Conservation (phyloP, 2,888 invertebrate genomes). For the Bombylius major region DNA sequence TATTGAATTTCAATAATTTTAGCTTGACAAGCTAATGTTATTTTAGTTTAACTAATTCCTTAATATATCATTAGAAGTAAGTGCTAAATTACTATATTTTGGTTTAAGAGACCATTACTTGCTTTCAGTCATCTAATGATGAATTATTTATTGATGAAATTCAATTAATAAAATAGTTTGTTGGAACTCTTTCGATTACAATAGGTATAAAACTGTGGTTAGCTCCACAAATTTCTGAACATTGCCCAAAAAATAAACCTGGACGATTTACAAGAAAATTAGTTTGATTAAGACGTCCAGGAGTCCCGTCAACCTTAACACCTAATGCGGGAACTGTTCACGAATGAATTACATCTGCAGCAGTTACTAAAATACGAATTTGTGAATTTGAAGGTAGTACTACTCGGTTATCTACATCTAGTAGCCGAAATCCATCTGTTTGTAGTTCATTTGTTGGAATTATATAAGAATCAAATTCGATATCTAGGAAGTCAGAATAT, state of each 20-base stretch:
- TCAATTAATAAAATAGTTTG: slow-evolving; percentile 46
- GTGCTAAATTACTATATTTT: slow-evolving; percentile 47
- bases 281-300: slow-evolving; percentile 52
- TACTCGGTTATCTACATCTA: slow-evolving; percentile 53
- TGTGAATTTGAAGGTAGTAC: slow-evolving; percentile 45
- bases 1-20: slow-evolving; percentile 47
- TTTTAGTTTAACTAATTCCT: slow-evolving; percentile 40
- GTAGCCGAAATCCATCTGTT: slow-evolving; percentile 40
- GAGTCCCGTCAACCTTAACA: slow-evolving; percentile 51
- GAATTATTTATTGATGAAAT: slow-evolving; percentile 34
- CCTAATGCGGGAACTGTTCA: slow-evolving; percentile 51
- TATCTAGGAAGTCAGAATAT: slow-evolving; percentile 47
- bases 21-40: slow-evolving; percentile 55
- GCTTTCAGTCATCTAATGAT: slow-evolving; percentile 54
- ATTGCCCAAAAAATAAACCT: slow-evolving; percentile 60
- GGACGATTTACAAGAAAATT: slow-evolving; percentile 48
- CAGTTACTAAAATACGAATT: slow-evolving; percentile 50
- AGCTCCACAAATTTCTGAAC: slow-evolving; percentile 69
- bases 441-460: slow-evolving; percentile 37
- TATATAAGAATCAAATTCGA: slow-evolving; percentile 53
- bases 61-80: slow-evolving; percentile 45
- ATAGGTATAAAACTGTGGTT: slow-evolving; percentile 74
- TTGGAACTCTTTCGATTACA: slow-evolving; percentile 46
- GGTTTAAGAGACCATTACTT: slow-evolving; percentile 61
- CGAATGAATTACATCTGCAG: slow-evolving; percentile 53